phyloP scores from a whole-genome alignment of 2,797 vertebrate genomes.

The Dendrocincla tyrannina region DNA sequence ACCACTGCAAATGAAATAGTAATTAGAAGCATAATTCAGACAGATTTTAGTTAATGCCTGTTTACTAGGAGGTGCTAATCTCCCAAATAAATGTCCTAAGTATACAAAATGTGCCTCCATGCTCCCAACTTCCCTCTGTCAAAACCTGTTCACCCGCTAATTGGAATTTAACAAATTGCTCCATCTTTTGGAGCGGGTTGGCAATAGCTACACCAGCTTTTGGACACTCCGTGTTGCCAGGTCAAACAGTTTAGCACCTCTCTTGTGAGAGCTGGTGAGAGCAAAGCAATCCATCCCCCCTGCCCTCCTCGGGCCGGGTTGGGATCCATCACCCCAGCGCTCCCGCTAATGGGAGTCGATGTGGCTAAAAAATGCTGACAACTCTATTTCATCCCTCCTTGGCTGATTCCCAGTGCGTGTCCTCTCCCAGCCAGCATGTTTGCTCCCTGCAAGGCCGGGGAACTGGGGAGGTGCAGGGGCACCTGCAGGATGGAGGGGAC shows the following conservation, averaged over 20 bases:
- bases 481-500: not conserved
- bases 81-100: slow-evolving; percentile 5
- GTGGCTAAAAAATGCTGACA: not conserved
- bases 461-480: not conserved
- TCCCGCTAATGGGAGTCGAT: not conserved
- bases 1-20: slow-evolving; percentile 35
- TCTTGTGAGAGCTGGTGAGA: not conserved
- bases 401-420: rapidly evolving
- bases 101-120: not conserved
- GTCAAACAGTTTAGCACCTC: not conserved
- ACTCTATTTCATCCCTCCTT: not conserved
- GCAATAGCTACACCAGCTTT: not conserved
- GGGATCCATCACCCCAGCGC: rapidly evolving
- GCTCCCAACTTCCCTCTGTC: not conserved
- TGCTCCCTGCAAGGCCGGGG: not conserved
- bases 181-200: not conserved
- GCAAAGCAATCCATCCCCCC: not conserved
- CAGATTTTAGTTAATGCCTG: slow-evolving; percentile 60
- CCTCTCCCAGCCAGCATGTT: not conserved
- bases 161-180: slow-evolving; percentile 6
- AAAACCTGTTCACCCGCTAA: not conserved
- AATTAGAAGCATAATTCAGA: slow-evolving; percentile 63
- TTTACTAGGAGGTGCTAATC: slow-evolving; percentile 51
- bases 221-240: not conserved
- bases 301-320: not conserved